Evolutionary conservation across 2,113 vertebrate species (phyloP).

Genomic region (Columba janthina): DNA sequence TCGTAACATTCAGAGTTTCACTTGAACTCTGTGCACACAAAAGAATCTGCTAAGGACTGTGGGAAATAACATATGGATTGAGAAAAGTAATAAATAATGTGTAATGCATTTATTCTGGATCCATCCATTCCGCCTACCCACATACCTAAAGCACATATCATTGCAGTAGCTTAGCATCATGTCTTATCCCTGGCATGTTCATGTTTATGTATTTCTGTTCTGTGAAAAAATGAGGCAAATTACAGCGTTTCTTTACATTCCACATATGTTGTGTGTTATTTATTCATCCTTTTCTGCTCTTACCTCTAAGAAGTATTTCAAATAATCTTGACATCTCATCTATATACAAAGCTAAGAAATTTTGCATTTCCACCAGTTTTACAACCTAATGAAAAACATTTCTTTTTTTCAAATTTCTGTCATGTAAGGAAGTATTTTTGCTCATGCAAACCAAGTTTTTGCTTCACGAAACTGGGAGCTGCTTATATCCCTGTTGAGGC

Average conservation of each 20-base stretch:
- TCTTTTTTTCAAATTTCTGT: neutral
- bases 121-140: neutral
- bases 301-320: slow-evolving; percentile 43
- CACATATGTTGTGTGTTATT: slow-evolving; percentile 40
- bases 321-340: slow-evolving; percentile 56
- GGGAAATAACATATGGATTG: neutral
- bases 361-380: slow-evolving; percentile 50
- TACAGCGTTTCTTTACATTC: slow-evolving; percentile 10
- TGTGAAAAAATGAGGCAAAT: slow-evolving; percentile 27
- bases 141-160: slow-evolving; percentile 14
- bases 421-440: slow-evolving; percentile 14
- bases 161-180: slow-evolving; percentile 8
- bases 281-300: slow-evolving; percentile 39
- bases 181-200: slow-evolving; percentile 44
- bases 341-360: slow-evolving; percentile 31
- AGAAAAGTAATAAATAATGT: neutral
- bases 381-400: slow-evolving; percentile 12
- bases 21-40: neutral
- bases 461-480: neutral
- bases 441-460: slow-evolving; percentile 1
- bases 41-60: neutral
- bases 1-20: neutral
- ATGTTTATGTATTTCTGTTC: slow-evolving; percentile 42
- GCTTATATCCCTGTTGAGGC: neutral
- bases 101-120: neutral